phyloP scores from a whole-genome alignment of 2,113 vertebrate species.

The Neopipo cinnamomea region DNA sequence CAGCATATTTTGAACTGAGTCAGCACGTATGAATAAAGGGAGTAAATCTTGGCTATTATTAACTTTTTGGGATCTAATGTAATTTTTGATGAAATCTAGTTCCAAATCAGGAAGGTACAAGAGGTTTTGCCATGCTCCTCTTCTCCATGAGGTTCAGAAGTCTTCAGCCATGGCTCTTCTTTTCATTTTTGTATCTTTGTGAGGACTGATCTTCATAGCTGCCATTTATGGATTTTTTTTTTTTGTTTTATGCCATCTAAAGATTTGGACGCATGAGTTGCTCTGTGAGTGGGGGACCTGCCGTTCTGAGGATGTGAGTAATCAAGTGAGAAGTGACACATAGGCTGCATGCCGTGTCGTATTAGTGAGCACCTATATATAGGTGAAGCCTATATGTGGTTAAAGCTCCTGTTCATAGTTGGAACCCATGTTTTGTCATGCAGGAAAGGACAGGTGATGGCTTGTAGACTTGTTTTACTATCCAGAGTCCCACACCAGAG shows the following conservation, averaged over 20 bases:
- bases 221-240: neutral
- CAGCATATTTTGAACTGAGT: slow-evolving; percentile 53
- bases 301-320: neutral
- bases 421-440: neutral
- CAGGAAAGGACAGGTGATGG: neutral
- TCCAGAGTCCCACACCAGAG: neutral
- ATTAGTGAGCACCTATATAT: neutral
- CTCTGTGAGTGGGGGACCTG: neutral
- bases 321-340: neutral
- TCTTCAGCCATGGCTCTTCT: neutral
- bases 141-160: neutral
- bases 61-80: neutral
- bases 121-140: neutral
- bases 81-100: neutral
- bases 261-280: neutral
- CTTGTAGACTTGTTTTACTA: neutral
- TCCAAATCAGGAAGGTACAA: neutral
- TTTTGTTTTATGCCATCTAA: neutral
- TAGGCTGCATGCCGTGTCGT: neutral
- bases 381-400: neutral
- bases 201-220: neutral
- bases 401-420: no score
- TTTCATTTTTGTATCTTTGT: neutral
- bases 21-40: neutral
- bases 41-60: neutral